Base-by-base conservation (phyloP, 2,888 invertebrate species). In the Torymus aiolomorphi region DNA sequence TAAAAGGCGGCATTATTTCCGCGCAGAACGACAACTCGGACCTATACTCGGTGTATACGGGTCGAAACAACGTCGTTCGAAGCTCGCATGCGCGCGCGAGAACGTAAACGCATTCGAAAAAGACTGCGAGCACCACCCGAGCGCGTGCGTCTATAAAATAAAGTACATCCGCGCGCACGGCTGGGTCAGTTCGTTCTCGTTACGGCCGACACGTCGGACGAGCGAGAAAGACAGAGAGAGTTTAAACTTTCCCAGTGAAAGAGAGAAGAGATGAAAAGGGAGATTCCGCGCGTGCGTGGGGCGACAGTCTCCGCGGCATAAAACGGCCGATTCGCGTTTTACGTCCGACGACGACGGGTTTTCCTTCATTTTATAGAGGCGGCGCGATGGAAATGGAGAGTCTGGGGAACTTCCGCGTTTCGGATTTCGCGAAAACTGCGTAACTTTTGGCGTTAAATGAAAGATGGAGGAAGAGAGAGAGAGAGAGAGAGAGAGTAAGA, bases 291-390 rank as follows among this genome's bases (percentile, higher is more conserved):
- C 16, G 18, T 3, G 31, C 31, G 42, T 42, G 42, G 31, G 31
- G 31, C 5, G 42, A 42, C 42, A 42, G 42, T 42, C 42, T 49
- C 57, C 3, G n/a, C 5, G 71, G 8, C 51, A 61, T 72, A 72
- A 72, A 72, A 77, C 51, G 16, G 31, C 65, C 66, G 72, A 78
- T 72, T 24, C 18, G 59, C 65, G 12, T 63, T 73, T 78, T 67
- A 78, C 72, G 62, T 62, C 62, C 52, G 62, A 62, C 62, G 70
- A 77, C 70, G 49, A 72, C 42, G 8, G 63, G 56, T 31, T 63
- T 75, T 70, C 18, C 18, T n/a, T 79, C 59, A 63, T 70, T 65
- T 74, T 70, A 79, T 65, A 65, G 20, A 11, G n/a, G 42, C 31
- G 42, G 8, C 42, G 42, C 42, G 42, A 42, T 42, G 42, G 42